Evolutionary conservation across 2,888 invertebrate species (phyloP), one percentile per base, ranked within the genome.

Genomic region (Cosmia trapezina): DNA sequence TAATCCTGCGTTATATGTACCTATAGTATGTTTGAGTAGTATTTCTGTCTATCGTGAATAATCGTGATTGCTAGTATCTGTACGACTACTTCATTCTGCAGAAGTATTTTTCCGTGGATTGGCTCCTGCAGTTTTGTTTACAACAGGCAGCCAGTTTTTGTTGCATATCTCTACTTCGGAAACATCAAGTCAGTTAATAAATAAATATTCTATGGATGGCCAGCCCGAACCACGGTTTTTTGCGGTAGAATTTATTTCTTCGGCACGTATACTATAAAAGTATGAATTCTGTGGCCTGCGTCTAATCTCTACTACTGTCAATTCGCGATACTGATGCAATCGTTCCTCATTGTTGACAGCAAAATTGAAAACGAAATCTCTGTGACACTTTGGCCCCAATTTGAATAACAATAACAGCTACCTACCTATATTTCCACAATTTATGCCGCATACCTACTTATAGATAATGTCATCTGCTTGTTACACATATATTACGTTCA

Each of bases 401-500:
- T 56, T 65, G 2, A 73, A 65, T 56, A 43, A 65, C 17, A 73
- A 56, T 45, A 14, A 43, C 22, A 51, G 33, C n/a, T 22, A n/a
- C n/a, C n/a, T 11, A 14, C 59, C 37, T 61, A 22, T 22, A 17
- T 37, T 47, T 41, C 33, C 43, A 19, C 33, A 65, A 45, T 68
- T n/a, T 71, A 56, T 47, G 17, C n/a, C 22, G 49, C 14, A 67
- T 59, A 76, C 0, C 37, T 4, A 37, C 37, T n/a, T 28, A 45
- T 67, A 77, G 49, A 12, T 76, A 51, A 67, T 73, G 43, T 43
- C 43, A 51, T 28, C 49, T 51, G 56, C 19, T 43, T 76, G 43
- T 49, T 22, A 56, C 54, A 14, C 17, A 54, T 17, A n/a, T n/a
- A n/a, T n/a, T n/a, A n/a, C n/a, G 28, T 64, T 63, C 28, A 41